Evolutionary conservation across 2,797 vertebrate genomes (phyloP), one percentile per base, ranked within the genome.

Genomic region (Acrossocheilus fasciatus): DNA sequence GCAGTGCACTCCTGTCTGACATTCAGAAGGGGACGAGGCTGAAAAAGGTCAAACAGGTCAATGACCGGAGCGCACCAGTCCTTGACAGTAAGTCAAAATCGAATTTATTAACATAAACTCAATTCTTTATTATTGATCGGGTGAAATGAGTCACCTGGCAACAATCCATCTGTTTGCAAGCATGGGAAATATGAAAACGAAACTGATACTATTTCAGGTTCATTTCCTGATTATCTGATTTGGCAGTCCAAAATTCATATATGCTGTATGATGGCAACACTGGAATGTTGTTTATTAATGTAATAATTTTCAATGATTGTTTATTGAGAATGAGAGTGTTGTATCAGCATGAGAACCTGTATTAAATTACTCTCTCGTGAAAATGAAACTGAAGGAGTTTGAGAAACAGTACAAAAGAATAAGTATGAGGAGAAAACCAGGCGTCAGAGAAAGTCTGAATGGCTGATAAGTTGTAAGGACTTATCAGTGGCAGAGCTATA

Each of bases 21-120:
- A 99, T 99, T 93, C 98, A 98, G 90, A 98, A 96, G 93, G 98
- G 98, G 92, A 91, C 96, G 86, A 96, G 92, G 80, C 93, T 99
- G 9, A 96, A 93, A 83, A 99, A 96, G 91, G 97, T 98, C 90
- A 90, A 95, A 0, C 97, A 98, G 88, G 94, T 97, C 95, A 97
- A 97, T 1, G 98, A 99, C 93, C 96, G 97, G 78, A 99, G 98
- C 0, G 95, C 95, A 20, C 98, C 98, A 0, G 90, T 92, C 15
- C 93, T 99, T 2, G 96, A 98, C 75, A 96, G 98, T 99, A 92
- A 97, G 97, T 94, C 23, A 18, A 59, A 76, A 74, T 82, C 12
- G 4, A 18, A 66, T 66, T 1, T 11, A 64, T 43, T 41, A 17
- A 54, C 3, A 7, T 20, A 45, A 34, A n/a, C 68, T 59, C 34